phyloP scores from a whole-genome alignment of 2,797 vertebrate species.

The Babyrousa celebensis region DNA sequence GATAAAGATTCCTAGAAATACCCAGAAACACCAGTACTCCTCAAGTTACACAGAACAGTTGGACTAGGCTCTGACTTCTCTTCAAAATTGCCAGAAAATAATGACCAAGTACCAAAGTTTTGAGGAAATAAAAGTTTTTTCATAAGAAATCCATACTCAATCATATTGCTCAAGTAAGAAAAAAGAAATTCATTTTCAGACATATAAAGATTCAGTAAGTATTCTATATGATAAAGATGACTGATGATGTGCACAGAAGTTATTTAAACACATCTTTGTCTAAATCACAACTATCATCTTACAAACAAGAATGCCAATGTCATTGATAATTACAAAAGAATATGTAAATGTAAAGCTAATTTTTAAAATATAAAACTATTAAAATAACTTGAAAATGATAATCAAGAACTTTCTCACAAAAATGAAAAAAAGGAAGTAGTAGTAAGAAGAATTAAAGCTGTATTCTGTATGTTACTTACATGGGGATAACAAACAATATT shows the following conservation, averaged over 20 bases:
- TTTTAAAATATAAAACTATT: neutral
- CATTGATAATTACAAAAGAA: constrained; percentile 7
- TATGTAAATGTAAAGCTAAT: neutral
- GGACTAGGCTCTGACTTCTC: neutral
- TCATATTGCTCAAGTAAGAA: constrained; percentile 7
- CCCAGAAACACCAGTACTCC: neutral
- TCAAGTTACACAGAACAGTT: neutral
- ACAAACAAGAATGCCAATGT: constrained; percentile 42
- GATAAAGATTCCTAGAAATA: constrained; percentile 13
- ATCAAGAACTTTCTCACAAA: constrained; percentile 21
- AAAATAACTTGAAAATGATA: constrained; percentile 49
- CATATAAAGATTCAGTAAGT: neutral
- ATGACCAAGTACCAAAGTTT: constrained; percentile 9
- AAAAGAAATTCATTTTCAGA: constrained; percentile 29
- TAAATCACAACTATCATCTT: neutral
- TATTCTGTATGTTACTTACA: neutral
- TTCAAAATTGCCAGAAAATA: constrained; percentile 28
- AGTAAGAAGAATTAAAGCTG: constrained; percentile 20
- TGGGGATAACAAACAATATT: neutral
- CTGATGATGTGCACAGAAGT: neutral
- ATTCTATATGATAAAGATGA: neutral
- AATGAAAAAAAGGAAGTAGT: neutral
- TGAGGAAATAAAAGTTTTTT: constrained; percentile 20
- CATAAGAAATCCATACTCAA: neutral
- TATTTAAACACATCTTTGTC: constrained; percentile 14